Base-by-base conservation (phyloP, 2,113 vertebrate species). In the Salvelinus alpinus region DNA sequence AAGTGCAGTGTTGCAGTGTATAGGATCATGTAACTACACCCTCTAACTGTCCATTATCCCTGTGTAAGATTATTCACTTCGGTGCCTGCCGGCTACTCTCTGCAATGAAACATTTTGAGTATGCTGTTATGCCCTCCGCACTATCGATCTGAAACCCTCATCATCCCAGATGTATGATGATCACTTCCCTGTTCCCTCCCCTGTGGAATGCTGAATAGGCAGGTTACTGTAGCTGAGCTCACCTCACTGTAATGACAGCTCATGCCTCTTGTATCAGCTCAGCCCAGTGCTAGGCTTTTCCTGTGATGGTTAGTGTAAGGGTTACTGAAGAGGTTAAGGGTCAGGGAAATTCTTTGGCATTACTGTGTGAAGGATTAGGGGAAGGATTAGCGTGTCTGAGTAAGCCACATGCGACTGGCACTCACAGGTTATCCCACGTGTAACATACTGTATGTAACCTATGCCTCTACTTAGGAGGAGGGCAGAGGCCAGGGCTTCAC, bases 401-500 rank as follows among this genome's bases (percentile, higher is more conserved):
- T 54, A 54, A 54, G 12, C 12, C 12, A 51, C 48, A 16, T 51
- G 48, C 16, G 5, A 54, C 51, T 54, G 14, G 51, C 13, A 54
- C 51, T 54, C 51, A 5, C 51, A 54, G 51, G 51, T 81, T 25
- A 27, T 71, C 14, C 48, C 24, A 54, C 14, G 51, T 14, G 27
- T 67, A 65, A 16, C 24, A 22, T 16, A 66, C 64, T 69, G 27
- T 59, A 8, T 69, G 22, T 57, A 54, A 6, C 34, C n/a, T 31
- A 24, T n/a, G 59, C 64, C 47, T 70, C 51, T 60, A 48, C 29
- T 16, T 68, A 99, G 97, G 97, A 99, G 95, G 97, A 99, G 90
- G 97, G 97, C 73, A 93, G 97, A 0, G 95, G 96, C 82, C 97
- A 97, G 90, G 97, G 97, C 77, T 99, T 99, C 89, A 99, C 97